Evolutionary conservation across 2,888 invertebrate species (phyloP), one percentile per base, ranked within the genome.

Genomic region (Lasioglossum malachurum): DNA sequence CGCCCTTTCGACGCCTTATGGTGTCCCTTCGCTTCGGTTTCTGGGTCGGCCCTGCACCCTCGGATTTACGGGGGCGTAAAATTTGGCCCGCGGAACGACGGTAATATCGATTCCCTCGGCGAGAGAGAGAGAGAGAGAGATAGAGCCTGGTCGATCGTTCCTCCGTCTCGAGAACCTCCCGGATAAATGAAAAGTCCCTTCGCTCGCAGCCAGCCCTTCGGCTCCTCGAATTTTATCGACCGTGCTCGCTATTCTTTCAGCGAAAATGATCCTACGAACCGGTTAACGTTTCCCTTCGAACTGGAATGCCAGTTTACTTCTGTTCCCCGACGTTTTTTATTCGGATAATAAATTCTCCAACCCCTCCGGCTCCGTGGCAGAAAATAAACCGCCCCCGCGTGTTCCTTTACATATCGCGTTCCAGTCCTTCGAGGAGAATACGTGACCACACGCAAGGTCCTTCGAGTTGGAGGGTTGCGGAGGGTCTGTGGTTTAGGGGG

Each of bases 371-470:
- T 57, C 53, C 35, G 72, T 10, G 35, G 8, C 38, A 57, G 35
- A 80, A 72, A 77, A 79, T 49, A 67, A 38, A 69, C 73, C 83
- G 72, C 78, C 75, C 75, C 44, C 38, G 64, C 71, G 64, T 27
- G 64, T 76, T 57, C 71, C 53, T 78, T 78, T 76, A 69, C 60
- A n/a, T 67, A 46, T 53, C 60, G 27, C 75, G 71, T 74, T 78
- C 80, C n/a, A 84, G 80, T 87, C 82, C 81, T 84, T 75, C 49
- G 81, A 83, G 53, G 46, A 79, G 82, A 82, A 82, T 89, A 85
- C 90, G 88, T 88, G 91, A 91, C 91, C 91, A 87, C 87, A 82
- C 92, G 82, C 92, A 91, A 92, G 87, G 82, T 85, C 82, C 76
- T 78, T 64, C 78, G 80, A 77, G 82, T 82, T 46, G 73, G 57